Conservation (phyloP, 2,888 invertebrate genomes). For the Strigamia crassipes region DNA sequence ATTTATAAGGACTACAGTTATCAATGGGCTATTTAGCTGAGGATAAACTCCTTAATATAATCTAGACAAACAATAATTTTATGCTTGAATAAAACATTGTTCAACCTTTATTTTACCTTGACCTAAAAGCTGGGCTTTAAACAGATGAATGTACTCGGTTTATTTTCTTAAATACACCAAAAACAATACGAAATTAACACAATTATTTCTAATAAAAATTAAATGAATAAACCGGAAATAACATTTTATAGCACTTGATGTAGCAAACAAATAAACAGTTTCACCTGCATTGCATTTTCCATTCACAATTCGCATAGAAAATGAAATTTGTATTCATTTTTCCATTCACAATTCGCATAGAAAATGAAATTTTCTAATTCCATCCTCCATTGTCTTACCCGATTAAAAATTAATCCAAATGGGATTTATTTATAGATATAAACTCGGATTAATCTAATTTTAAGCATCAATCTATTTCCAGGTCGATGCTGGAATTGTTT, state of each 20-base stretch:
- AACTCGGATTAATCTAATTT: not conserved
- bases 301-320: too few species aligned
- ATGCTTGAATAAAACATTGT: slow-evolving; percentile 8
- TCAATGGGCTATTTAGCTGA: not conserved
- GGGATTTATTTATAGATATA: too few species aligned
- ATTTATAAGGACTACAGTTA: not conserved
- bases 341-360: too few species aligned
- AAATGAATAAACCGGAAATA: not conserved
- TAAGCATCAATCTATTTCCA: not conserved
- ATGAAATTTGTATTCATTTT: too few species aligned
- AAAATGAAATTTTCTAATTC: too few species aligned
- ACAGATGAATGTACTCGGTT: not conserved
- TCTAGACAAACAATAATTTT: slow-evolving; percentile 17
- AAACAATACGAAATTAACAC: not conserved
- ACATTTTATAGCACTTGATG: too few species aligned
- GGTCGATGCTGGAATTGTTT: not conserved
- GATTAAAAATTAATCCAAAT: too few species aligned
- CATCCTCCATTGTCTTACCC: too few species aligned
- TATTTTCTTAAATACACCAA: not conserved
- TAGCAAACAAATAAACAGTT: too few species aligned
- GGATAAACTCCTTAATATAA: not conserved
- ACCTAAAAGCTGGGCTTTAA: not conserved
- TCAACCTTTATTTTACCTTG: slow-evolving; percentile 37
- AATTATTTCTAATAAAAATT: not conserved
- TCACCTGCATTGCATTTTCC: too few species aligned